Conservation (phyloP, 2,797 vertebrate species). For the Urophycis tenuis region DNA sequence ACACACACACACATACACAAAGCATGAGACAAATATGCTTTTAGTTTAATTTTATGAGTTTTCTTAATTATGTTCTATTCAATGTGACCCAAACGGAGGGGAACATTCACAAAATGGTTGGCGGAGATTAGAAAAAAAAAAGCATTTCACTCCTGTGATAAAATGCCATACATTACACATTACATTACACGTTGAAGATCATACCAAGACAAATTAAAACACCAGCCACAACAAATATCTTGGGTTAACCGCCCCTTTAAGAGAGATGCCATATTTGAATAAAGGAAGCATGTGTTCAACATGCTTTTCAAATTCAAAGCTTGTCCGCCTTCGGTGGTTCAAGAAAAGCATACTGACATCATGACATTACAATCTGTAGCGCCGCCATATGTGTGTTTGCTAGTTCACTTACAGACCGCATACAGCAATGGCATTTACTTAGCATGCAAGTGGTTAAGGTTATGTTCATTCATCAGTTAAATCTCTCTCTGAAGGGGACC, state of each 20-base stretch:
- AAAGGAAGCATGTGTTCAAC: neutral
- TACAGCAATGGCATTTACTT: too few species aligned
- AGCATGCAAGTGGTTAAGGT: neutral
- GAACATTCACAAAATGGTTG: too few species aligned
- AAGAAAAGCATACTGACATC: neutral
- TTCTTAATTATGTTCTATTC: neutral
- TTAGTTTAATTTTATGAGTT: neutral
- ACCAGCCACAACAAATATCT: too few species aligned
- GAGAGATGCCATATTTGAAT: neutral
- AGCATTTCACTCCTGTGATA: too few species aligned
- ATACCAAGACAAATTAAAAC: too few species aligned
- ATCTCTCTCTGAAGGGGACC: neutral
- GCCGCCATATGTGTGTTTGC: neutral
- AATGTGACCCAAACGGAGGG: too few species aligned
- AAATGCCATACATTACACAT: too few species aligned
- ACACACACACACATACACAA: neutral
- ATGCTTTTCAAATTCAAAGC: neutral
- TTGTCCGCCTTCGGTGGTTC: neutral
- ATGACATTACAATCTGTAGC: neutral
- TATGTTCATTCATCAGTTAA: neutral
- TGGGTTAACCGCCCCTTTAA: too few species aligned
- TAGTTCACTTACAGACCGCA: neutral
- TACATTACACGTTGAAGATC: too few species aligned
- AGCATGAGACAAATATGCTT: neutral
- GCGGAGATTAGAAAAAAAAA: too few species aligned